Base-by-base conservation (phyloP, 2,888 invertebrate species). In the Isoperla grammatica region DNA sequence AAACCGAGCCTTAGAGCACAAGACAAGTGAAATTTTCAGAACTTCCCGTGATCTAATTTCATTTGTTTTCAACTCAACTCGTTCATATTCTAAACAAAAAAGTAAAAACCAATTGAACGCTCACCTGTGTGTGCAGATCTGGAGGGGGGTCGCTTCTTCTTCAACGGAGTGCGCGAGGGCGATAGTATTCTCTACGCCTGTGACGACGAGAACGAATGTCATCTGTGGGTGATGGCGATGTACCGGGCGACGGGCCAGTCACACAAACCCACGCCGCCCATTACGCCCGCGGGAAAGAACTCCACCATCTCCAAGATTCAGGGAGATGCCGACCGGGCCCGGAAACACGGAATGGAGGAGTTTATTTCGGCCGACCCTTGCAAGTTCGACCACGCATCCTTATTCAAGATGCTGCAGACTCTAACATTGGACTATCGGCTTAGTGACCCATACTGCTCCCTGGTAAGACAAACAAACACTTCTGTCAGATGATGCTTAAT, bases 191-290 rank as follows among this genome's bases (percentile, higher is more conserved):
- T 95, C 61, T 95, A 90, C 79, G 96, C 96, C 5, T 92, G 95
- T 68, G 93, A 95, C 67, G 96, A 97, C 74, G 96, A 99, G 78
- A 95, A 94, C 71, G 99, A 99, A 74, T 90, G 96, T 69, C 96
- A 97, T 72, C 78, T 97, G 65, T 99, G 99, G 99, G 98, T 99
- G 35, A 98, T 97, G 90, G 98, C 98, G 1, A 84, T 99, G 80
- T 99, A 98, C 75, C 81, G 99, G 68, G 99, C 99, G n/a, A 99
- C 99, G 1, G 99, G 99, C 4, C 99, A 99, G 76, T 94, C 95
- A 56, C 97, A 99, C 77, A 99, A 99, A 75, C 99, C 99, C 6
- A 93, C 95, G 1, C 97, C 98, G 6, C 95, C 95, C 0, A 82
- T 91, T 45, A 90, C 90, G 15, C 85, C 87, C 2, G 85, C 85